Percentiles rank a stretch among this genome's conserved stretches.
These are phyloP conservation scores for Cyclura pinguis DNA, from an alignment of 2,797 vertebrate genomes.

Conservation along the genomic window DNA sequence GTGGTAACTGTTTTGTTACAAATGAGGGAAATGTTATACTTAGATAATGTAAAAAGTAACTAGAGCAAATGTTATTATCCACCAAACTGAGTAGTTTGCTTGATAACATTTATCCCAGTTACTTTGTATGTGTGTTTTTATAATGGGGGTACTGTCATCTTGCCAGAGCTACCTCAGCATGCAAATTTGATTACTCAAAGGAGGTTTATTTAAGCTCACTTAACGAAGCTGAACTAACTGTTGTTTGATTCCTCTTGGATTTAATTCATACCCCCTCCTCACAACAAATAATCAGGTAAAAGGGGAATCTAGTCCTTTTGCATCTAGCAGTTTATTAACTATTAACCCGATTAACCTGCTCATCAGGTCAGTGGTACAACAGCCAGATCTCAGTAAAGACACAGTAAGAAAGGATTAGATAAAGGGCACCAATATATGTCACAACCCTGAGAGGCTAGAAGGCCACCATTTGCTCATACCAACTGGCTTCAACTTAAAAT, in stretches of 20 bases:
- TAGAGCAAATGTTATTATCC: conserved; percentile 8
- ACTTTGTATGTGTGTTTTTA: conserved; percentile 60
- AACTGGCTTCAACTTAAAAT: background rate
- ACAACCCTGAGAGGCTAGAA: background rate
- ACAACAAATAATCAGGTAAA: background rate
- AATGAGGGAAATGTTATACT: background rate
- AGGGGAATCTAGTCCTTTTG: accelerated
- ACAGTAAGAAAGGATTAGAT: conserved; percentile 34
- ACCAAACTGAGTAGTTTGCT: conserved; percentile 3
- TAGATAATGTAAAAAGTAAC: conserved; percentile 22
- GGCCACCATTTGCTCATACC: background rate
- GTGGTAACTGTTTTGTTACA: background rate
- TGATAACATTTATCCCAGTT: conserved; percentile 7
- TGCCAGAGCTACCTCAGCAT: conserved; percentile 14
- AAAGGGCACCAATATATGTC: accelerated
- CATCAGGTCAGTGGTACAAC: conserved; percentile 16
- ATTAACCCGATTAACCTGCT: conserved; percentile 42
- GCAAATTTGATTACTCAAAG: conserved; percentile 54
- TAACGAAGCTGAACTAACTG: conserved; percentile 13
- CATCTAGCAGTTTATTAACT: background rate
- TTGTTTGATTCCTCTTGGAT: background rate
- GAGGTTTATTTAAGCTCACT: conserved; percentile 53
- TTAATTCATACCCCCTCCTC: background rate
- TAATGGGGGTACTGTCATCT: conserved; percentile 60
- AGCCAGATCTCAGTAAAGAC: conserved; percentile 4